Percentiles rank a stretch among this genome's conserved stretches.
Evolutionary conservation across 1,140 invertebrate genomes (phyloP).

Genomic region (Drosophila ambigua): DNA sequence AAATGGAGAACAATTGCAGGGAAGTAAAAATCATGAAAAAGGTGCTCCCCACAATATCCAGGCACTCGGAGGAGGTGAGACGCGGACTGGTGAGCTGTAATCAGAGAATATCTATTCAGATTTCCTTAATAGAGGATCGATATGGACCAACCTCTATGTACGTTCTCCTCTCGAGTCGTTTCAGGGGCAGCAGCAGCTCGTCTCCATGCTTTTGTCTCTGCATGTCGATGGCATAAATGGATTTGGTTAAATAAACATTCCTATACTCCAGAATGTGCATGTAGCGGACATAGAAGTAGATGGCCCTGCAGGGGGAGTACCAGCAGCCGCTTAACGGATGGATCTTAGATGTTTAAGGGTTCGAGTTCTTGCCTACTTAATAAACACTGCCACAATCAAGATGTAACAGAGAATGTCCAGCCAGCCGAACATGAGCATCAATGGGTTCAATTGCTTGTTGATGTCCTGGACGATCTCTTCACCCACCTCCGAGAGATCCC

Average conservation of each 20-base stretch:
- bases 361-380: conserved; percentile 56
- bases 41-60: conserved; percentile 17
- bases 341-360: neutral
- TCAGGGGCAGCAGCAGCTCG: conserved; percentile 90
- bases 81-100: conserved; percentile 85
- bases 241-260: conserved; percentile 89
- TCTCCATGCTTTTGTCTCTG: conserved; percentile 86
- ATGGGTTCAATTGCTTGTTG: conserved; percentile 83
- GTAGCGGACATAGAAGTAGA: conserved; percentile 90
- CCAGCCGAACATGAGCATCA: conserved; percentile 75
- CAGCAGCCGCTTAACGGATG: neutral
- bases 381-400: conserved; percentile 53
- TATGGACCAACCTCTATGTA: conserved; percentile 86
- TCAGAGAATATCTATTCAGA: neutral
- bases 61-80: conserved; percentile 86
- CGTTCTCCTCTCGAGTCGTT: conserved; percentile 86
- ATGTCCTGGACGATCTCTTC: conserved; percentile 86
- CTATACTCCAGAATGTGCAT: conserved; percentile 89
- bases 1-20: conserved; percentile 38
- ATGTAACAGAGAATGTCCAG: conserved; percentile 54
- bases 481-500: conserved; percentile 85
- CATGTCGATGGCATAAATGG: conserved; percentile 89
- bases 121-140: neutral
- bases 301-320: conserved; percentile 85
- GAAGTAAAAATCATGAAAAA: conserved; percentile 36